Evolutionary conservation across 2,113 vertebrate species (phyloP).

Genomic region (Paratilapia polleni): DNA sequence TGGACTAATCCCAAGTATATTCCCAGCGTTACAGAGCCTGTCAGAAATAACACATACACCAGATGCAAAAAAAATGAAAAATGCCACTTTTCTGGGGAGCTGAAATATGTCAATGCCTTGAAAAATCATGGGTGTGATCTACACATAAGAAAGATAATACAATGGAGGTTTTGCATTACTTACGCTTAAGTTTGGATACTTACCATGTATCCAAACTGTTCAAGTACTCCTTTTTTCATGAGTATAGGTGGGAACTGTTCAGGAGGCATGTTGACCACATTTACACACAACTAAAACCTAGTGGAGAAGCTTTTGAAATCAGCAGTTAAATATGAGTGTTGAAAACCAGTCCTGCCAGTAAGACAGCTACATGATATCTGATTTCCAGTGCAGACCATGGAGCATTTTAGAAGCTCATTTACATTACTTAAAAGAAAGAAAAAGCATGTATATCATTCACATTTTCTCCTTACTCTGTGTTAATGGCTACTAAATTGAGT

Average conservation of each 20-base stretch:
- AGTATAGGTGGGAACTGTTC: not conserved
- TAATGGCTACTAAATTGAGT: accelerated
- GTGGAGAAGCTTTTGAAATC: not conserved
- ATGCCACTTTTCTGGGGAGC: no score
- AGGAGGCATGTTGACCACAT: not conserved
- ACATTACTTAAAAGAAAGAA: not conserved
- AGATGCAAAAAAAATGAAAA: no score
- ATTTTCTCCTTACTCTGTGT: not conserved
- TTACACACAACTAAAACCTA: not conserved
- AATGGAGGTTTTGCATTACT: no score
- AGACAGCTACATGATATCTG: not conserved
- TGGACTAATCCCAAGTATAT: no score
- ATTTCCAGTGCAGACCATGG: not conserved
- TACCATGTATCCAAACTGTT: not conserved
- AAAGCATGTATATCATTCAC: not conserved
- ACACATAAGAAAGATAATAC: no score
- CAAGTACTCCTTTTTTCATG: not conserved
- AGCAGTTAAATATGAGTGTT: not conserved
- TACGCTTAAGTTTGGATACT: no score
- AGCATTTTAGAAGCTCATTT: not conserved
- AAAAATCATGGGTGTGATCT: no score
- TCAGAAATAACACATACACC: no score
- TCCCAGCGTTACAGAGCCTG: no score
- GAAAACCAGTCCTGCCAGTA: not conserved
- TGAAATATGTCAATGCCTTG: no score